Conservation (phyloP, 2,797 vertebrate genomes). For the Chlorospingus semifuscus region DNA sequence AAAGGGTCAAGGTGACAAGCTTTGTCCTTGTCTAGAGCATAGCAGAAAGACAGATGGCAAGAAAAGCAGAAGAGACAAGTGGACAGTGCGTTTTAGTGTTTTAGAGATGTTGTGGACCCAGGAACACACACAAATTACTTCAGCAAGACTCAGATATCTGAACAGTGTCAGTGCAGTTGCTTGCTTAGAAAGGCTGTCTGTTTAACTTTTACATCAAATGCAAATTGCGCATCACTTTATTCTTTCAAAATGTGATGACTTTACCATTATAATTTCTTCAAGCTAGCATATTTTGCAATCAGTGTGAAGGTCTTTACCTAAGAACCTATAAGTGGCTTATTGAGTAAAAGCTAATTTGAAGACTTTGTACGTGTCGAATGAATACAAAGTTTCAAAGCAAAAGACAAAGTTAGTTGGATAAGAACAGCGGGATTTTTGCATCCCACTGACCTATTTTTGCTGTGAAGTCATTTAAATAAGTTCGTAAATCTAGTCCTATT, state of each 20-base stretch:
- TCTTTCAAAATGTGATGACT: background rate
- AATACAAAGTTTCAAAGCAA: background rate
- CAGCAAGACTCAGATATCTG: background rate
- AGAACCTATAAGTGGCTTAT: background rate
- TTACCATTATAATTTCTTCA: background rate
- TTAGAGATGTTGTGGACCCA: background rate
- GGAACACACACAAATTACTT: background rate
- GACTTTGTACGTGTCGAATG: background rate
- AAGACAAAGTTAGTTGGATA: background rate
- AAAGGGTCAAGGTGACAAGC: background rate
- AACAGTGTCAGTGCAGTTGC: background rate
- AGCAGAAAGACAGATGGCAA: background rate
- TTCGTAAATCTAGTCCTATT: slow-evolving; percentile 37
- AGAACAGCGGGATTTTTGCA: background rate
- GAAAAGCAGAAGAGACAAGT: background rate
- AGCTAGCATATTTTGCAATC: background rate
- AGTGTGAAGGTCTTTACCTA: background rate
- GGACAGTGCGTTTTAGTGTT: background rate
- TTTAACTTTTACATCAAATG: background rate
- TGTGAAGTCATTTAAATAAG: slow-evolving; percentile 30
- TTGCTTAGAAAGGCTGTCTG: background rate
- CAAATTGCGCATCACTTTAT: background rate
- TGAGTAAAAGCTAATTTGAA: background rate
- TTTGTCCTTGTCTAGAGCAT: background rate
- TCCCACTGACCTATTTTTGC: slow-evolving; percentile 51